Conservation (phyloP, 2,797 vertebrate species). For the Lagocephalus sceleratus region DNA sequence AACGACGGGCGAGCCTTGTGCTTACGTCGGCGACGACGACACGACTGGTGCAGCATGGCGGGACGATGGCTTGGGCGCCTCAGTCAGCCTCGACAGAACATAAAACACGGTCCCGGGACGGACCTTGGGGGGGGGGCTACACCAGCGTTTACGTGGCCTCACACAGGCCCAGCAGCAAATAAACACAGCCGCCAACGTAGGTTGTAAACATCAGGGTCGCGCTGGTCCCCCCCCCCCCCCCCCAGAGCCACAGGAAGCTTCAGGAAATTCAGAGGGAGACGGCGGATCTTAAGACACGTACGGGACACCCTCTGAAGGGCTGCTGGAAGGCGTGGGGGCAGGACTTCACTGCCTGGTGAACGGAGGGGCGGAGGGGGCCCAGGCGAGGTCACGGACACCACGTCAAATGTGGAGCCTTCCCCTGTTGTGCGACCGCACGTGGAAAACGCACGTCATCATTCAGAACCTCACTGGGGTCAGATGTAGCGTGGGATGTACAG, state of each 20-base stretch:
- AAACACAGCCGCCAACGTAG: neutral
- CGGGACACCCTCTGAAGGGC: neutral
- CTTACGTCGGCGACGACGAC: conserved; percentile 26
- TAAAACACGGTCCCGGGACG: neutral
- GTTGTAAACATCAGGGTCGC: conserved; percentile 28
- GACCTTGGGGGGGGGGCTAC: no score
- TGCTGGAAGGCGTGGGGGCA: conserved; percentile 16
- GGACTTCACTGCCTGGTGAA: conserved; percentile 2
- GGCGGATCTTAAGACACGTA: conserved; percentile 2
- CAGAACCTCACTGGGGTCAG: conserved; percentile 7
- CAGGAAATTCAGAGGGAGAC: neutral
- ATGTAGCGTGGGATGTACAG: neutral
- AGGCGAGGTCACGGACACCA: conserved; percentile 3
- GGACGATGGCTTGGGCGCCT: conserved; percentile 9
- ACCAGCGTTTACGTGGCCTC: no score
- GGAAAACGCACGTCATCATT: conserved; percentile 9
- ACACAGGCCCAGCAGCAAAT: conserved; percentile 1
- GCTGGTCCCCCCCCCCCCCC: conserved; percentile 6
- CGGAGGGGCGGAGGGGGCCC: neutral
- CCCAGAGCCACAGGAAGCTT: conserved; percentile 7
- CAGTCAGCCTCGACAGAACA: neutral
- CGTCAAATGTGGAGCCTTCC: neutral
- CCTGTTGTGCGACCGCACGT: conserved; percentile 13
- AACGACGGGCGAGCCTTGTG: conserved; percentile 34
- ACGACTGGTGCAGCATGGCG: conserved; percentile 31